phyloP scores from a whole-genome alignment of 2,888 invertebrate species.

The Eupeodes latifasciatus region DNA sequence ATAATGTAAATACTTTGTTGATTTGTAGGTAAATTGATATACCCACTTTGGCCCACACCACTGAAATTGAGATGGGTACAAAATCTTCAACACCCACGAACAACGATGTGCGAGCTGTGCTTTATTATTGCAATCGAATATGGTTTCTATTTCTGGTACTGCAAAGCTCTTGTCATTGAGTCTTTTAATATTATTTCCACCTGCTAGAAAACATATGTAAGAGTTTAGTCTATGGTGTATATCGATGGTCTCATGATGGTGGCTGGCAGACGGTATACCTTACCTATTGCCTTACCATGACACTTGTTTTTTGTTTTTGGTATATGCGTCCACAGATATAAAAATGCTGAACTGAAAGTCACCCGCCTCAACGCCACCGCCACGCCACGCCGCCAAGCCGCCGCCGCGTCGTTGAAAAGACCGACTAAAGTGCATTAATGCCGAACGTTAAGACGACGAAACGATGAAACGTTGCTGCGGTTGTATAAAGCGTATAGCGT shows the following conservation, averaged over 20 bases:
- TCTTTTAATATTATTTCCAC: slow-evolving; percentile 45
- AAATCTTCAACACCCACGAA: slow-evolving; percentile 55
- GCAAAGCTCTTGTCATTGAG: slow-evolving; percentile 14
- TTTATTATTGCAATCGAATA: slow-evolving; percentile 5
- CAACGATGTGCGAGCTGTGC: slow-evolving; percentile 7
- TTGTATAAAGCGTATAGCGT: slow-evolving; percentile 31
- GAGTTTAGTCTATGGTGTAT: background rate
- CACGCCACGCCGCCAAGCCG: background rate
- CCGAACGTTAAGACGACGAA: slow-evolving; percentile 34
- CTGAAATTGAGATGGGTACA: slow-evolving; percentile 56
- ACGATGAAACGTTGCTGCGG: background rate
- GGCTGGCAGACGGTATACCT: slow-evolving; percentile 10
- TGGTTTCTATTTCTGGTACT: background rate
- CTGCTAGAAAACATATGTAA: slow-evolving; percentile 51
- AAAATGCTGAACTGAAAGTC: background rate
- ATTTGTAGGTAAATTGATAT: background rate
- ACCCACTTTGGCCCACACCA: background rate
- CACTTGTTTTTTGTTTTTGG: slow-evolving; percentile 24
- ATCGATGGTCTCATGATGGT: background rate
- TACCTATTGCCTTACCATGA: slow-evolving; percentile 48
- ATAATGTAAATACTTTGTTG: background rate
- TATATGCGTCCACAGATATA: background rate
- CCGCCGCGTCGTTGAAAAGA: background rate
- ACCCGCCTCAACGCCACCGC: background rate
- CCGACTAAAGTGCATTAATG: slow-evolving; percentile 34